These are phyloP conservation scores for Sussaba pulchella DNA, from an alignment of 2,888 invertebrate genomes.

Conservation along the genomic window DNA sequence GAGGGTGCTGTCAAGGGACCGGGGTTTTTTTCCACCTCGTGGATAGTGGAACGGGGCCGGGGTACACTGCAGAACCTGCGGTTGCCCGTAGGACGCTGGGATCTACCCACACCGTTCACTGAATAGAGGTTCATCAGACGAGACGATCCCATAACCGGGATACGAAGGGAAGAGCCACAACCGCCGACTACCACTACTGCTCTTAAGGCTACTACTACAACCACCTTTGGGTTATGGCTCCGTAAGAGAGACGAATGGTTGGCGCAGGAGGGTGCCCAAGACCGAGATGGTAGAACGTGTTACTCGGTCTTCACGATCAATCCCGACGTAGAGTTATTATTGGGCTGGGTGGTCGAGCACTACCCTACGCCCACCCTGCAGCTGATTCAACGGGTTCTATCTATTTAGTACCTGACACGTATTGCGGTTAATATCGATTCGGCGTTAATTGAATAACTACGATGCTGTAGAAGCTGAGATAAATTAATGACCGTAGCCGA, in stretches of 20 bases:
- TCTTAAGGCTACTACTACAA: slow-evolving; percentile 33
- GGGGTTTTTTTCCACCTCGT: slow-evolving; percentile 37
- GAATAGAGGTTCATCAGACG: slow-evolving; percentile 77
- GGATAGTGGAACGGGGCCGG: slow-evolving; percentile 37
- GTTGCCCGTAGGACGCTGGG: slow-evolving; percentile 40
- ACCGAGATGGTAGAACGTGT: slow-evolving; percentile 58
- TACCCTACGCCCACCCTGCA: slow-evolving; percentile 21
- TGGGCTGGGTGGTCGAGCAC: slow-evolving; percentile 35
- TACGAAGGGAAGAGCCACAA: slow-evolving; percentile 57
- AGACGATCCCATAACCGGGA: slow-evolving; percentile 67
- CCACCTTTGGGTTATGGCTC: slow-evolving; percentile 58
- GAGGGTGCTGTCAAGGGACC: slow-evolving; percentile 43
- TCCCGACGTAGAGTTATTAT: slow-evolving; percentile 65
- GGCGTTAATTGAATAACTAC: slow-evolving; percentile 55
- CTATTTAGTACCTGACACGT: slow-evolving; percentile 64
- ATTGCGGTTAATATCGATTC: slow-evolving; percentile 61
- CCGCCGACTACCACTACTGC: slow-evolving; percentile 11
- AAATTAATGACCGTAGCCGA: neutral
- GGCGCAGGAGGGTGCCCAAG: slow-evolving; percentile 48
- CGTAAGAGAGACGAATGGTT: slow-evolving; percentile 67
- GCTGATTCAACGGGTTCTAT: slow-evolving; percentile 59
- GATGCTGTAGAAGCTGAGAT: neutral
- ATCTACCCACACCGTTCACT: slow-evolving; percentile 62
- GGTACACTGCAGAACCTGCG: slow-evolving; percentile 46
- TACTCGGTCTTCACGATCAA: slow-evolving; percentile 65